These are phyloP conservation scores for Paracanthobrama guichenoti DNA, from an alignment of 2,113 vertebrate species.

Conservation along the genomic window DNA sequence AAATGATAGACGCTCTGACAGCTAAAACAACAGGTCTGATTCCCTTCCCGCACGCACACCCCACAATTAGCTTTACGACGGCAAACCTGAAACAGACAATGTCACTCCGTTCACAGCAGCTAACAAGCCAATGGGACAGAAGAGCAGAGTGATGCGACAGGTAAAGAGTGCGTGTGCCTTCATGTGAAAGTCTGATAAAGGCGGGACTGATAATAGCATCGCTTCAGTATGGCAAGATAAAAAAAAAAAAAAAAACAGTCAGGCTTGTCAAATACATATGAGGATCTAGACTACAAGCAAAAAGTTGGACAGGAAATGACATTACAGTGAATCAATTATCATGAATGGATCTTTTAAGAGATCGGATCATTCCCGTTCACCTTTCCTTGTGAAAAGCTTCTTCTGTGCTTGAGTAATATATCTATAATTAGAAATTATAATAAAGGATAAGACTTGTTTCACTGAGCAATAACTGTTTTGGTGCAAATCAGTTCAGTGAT, in stretches of 20 bases:
- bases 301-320: background rate
- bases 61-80: conserved; percentile 41
- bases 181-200: background rate
- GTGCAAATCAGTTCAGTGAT: background rate
- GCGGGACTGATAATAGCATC: background rate
- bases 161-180: conserved; percentile 11
- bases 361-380: background rate
- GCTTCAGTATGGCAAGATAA: background rate
- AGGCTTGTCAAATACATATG: background rate
- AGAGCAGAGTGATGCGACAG: conserved; percentile 2
- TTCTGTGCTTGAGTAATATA: background rate
- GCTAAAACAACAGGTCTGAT: conserved; percentile 50
- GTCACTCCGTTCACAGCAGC: conserved; percentile 27
- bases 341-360: background rate
- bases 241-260: background rate
- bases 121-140: conserved; percentile 25
- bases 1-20: conserved; percentile 40
- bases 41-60: conserved; percentile 5
- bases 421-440: background rate
- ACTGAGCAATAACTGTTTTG: background rate
- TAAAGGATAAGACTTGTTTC: background rate
- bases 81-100: conserved; percentile 26
- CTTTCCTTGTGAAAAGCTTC: background rate
- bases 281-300: background rate
- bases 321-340: background rate